phyloP scores from a whole-genome alignment of 2,113 vertebrate genomes.

The Axis porcinus region DNA sequence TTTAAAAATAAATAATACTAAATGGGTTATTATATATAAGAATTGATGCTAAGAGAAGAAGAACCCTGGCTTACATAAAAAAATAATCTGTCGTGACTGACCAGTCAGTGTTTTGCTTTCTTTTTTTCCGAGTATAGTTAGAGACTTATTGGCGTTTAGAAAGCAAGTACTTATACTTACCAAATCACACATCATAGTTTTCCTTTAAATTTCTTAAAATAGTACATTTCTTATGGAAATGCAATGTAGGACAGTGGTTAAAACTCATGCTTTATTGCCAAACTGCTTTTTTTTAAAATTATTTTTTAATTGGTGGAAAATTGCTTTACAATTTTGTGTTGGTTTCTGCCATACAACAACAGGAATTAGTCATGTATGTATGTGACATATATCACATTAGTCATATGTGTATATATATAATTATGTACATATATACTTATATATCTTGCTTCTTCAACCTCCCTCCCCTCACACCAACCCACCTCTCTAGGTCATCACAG shows the following conservation, averaged over 20 bases:
- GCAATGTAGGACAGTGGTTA: not conserved
- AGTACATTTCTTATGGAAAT: not conserved
- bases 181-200: not conserved
- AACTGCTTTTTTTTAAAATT: not conserved
- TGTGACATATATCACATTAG: not conserved
- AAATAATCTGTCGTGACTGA: not conserved
- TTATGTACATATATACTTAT: no score
- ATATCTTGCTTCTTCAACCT: not conserved
- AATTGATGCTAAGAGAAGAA: slow-evolving; percentile 26
- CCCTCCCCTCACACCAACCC: not conserved
- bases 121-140: not conserved
- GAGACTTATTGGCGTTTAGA: not conserved
- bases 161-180: not conserved
- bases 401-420: no score
- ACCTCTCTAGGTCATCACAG: not conserved
- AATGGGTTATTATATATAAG: slow-evolving; percentile 42
- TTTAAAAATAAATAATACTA: slow-evolving; percentile 65
- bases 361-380: not conserved
- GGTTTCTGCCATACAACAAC: not conserved
- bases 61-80: not conserved
- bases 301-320: not conserved
- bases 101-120: not conserved
- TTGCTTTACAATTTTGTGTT: not conserved
- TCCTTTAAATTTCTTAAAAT: not conserved
- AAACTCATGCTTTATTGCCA: not conserved